Conservation (phyloP, 2,797 vertebrate genomes). For the Squalus acanthias region DNA sequence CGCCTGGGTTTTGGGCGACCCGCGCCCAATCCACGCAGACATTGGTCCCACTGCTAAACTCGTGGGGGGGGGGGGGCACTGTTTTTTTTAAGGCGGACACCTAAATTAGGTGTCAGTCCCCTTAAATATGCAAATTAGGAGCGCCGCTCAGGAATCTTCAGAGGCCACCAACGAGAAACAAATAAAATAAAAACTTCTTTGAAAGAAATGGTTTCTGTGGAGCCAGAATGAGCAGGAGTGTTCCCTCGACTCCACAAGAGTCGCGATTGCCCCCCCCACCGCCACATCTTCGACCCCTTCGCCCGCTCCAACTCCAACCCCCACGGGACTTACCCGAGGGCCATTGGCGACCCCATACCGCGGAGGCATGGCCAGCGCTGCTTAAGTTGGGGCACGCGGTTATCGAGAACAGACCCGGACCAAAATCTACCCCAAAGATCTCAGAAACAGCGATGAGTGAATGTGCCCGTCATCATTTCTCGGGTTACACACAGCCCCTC, state of each 20-base stretch:
- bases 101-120: background rate
- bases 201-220: background rate
- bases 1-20: no score
- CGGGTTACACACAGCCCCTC: background rate
- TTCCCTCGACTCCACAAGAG: background rate
- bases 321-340: background rate
- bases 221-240: background rate
- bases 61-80: no score
- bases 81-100: no score
- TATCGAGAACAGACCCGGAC: background rate
- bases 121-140: background rate
- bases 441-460: background rate
- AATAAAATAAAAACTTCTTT: background rate
- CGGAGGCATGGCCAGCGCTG: background rate
- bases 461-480: background rate
- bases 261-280: background rate
- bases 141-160: background rate
- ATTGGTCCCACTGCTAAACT: background rate
- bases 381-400: background rate
- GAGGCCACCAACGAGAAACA: background rate
- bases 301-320: background rate
- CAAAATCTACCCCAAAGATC: background rate
- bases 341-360: background rate
- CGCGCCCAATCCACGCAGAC: background rate
- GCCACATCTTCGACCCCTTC: background rate